Evolutionary conservation across 2,113 vertebrate genomes (phyloP).

Genomic region (Chamaetylas fuelleborni): DNA sequence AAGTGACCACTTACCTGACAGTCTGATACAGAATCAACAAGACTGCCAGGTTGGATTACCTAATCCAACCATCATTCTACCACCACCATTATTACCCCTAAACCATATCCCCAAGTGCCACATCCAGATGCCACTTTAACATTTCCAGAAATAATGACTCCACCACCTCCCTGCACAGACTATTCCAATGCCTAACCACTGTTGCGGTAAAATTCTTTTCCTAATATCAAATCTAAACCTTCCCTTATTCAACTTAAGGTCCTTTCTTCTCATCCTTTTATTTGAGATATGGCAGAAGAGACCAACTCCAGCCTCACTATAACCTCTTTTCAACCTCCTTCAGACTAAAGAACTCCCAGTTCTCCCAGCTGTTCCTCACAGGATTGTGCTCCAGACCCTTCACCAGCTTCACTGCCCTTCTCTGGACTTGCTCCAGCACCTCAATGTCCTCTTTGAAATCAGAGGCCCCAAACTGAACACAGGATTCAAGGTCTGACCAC

Average conservation of each 20-base stretch:
- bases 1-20: neutral
- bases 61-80: neutral
- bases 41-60: neutral
- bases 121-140: neutral
- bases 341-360: neutral
- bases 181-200: neutral
- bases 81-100: neutral
- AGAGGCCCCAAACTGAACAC: neutral
- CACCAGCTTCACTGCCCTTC: neutral
- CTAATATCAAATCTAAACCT: neutral
- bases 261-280: neutral
- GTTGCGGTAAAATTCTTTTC: neutral
- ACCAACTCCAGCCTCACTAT: neutral
- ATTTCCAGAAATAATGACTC: neutral
- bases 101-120: neutral
- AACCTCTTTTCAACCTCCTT: neutral
- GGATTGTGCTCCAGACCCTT: neutral
- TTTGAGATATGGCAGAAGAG: neutral
- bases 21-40: neutral
- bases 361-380: neutral
- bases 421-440: neutral
- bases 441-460: neutral
- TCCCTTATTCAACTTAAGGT: neutral
- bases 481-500: neutral
- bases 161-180: neutral